Evolutionary conservation across 2,888 invertebrate species (phyloP), one percentile per base, ranked within the genome.

Genomic region (Melanchra persicariae): DNA sequence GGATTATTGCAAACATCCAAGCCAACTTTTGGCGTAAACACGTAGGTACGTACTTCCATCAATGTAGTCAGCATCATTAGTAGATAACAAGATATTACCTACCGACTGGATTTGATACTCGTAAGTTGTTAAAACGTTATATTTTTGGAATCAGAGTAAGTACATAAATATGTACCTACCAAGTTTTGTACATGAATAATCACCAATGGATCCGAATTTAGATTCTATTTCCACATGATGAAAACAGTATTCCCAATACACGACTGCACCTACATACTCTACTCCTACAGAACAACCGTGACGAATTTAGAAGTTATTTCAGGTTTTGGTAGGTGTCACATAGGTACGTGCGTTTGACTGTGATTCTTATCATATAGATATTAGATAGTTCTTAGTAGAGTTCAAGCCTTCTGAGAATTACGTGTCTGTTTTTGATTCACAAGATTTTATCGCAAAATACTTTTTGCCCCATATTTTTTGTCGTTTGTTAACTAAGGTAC

Each of bases 231-330:
- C 54, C 52, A 72, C 58, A 37, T 67, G 45, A 54, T 30, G 8
- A 58, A 79, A 79, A 71, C 60, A 24, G 4, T 52, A 84, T 85
- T 85, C 75, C 74, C 80, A 65, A 47, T 58, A 52, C 51, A 59
- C 60, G 71, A 77, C 70, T 17, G 7, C n/a, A 47, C 10, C 8
- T 63, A 49, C 52, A 1, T 43, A 43, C 17, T 45, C 45, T 19
- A 19, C 55, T 30, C 49, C 65, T 69, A 74, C 58, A 77, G 68
- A 76, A 77, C 70, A 73, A 67, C 75, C 81, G 78, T 80, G 81
- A 77, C 69, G 49, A 72, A 70, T 73, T 81, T 71, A 64, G 49
- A 75, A 75, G 74, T 70, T 67, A 71, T 77, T 73, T 15, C 51
- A 64, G 60, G 59, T 69, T 71, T 81, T 60, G 54, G 51, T 40